These are phyloP conservation scores for Heteromyza rotundicornis DNA, from an alignment of 2,888 invertebrate species.

Conservation along the genomic window DNA sequence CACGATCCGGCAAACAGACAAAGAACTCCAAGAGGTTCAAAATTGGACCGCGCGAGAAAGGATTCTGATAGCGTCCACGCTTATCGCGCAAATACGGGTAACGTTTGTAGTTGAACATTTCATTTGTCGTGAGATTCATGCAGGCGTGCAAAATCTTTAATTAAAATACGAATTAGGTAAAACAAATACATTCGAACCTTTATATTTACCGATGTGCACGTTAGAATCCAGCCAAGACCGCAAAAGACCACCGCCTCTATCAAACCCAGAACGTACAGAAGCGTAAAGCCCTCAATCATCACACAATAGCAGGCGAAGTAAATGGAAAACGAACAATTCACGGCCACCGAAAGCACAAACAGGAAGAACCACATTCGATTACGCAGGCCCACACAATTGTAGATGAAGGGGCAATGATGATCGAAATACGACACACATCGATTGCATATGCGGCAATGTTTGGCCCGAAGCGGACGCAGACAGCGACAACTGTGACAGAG, in stretches of 20 bases:
- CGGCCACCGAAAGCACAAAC: slow-evolving; percentile 85
- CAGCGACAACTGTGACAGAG: slow-evolving; percentile 92
- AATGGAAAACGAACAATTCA: slow-evolving; percentile 86
- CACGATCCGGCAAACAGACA: slow-evolving; percentile 81
- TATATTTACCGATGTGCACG: slow-evolving; percentile 81
- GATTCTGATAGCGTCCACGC: slow-evolving; percentile 87
- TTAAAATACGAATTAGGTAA: background rate
- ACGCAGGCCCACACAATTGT: slow-evolving; percentile 90
- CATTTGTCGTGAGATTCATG: slow-evolving; percentile 93
- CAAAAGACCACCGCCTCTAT: slow-evolving; percentile 85
- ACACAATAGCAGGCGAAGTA: slow-evolving; percentile 88
- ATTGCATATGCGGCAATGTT: slow-evolving; percentile 92
- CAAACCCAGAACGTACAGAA: slow-evolving; percentile 83
- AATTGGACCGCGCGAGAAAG: slow-evolving; percentile 87
- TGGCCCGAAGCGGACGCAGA: slow-evolving; percentile 83
- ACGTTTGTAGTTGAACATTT: slow-evolving; percentile 92
- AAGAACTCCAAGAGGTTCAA: slow-evolving; percentile 90
- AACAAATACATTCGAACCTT: background rate
- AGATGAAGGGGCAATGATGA: slow-evolving; percentile 94
- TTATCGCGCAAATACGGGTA: slow-evolving; percentile 90
- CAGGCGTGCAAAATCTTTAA: slow-evolving; percentile 84
- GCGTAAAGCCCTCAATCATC: slow-evolving; percentile 82
- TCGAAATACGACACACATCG: slow-evolving; percentile 89
- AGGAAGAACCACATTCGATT: slow-evolving; percentile 94
- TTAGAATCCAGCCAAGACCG: slow-evolving; percentile 84